Base-by-base conservation (phyloP, 1,140 invertebrate genomes). In the Bombus superbus region DNA sequence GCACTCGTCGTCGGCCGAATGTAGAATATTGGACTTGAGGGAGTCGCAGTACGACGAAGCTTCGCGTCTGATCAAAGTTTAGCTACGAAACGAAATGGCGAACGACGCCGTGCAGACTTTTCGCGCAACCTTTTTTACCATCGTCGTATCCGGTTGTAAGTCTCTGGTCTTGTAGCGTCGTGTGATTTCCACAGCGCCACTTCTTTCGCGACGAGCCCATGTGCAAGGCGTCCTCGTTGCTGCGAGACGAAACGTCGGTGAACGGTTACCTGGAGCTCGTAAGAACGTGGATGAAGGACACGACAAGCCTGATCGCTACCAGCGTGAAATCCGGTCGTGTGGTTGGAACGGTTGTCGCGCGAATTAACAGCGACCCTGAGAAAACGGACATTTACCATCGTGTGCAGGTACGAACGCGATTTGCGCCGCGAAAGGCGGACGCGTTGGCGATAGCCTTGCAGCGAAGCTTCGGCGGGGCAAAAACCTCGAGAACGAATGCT, bases 231-330 rank as follows among this genome's bases (percentile, higher is more conserved):
- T 83, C 89, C 11, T 95, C 96, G 40, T 89, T 97, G 72, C 62
- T 89, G 0, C 92, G 96, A 1, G 96, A 97, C 85, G 83, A 91
- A 68, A 94, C 95, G 69, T 97, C 96, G 0, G 91, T 95, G 0
- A 94, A 96, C 35, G 94, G 94, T 53, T 97, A 96, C 88, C 71
- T 96, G 3, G 92, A 96, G 73, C 93, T 96, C 40, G 92, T 95
- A 1, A 91, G 93, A 69, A 95, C 95, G 32, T 96, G 96, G 95
- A 95, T 97, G 93, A 96, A 96, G 79, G 96, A 97, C 76, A 96
- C 96, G n/a, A 96, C 95, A 83, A 97, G 96, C 5, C 93, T 97
- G 57, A 94, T 96, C 2, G 96, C 96, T 3, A 92, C 96, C 0
- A 96, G 96, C 85, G 92, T 95, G 87, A 93, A 94, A 69, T 95